Evolutionary conservation across 2,113 vertebrate genomes (phyloP).

Genomic region (Meleagris gallopavo): DNA sequence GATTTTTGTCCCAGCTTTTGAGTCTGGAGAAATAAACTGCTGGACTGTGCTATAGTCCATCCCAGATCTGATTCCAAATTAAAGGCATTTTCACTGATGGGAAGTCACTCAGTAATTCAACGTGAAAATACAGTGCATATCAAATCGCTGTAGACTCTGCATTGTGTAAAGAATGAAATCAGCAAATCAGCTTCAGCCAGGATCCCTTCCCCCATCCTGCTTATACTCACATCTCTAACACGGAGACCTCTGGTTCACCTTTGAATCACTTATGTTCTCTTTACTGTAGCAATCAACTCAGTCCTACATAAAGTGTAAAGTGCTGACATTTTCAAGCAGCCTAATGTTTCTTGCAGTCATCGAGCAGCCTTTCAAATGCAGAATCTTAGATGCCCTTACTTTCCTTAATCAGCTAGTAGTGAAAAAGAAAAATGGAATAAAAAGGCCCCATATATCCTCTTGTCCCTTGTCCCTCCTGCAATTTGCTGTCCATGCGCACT

Average conservation of each 20-base stretch:
- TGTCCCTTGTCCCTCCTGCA: background rate
- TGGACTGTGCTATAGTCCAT: background rate
- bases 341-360: conserved; percentile 70
- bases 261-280: conserved; percentile 72
- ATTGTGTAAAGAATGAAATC: background rate
- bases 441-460: conserved; percentile 10
- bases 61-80: background rate
- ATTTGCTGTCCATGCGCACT: conserved; percentile 8
- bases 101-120: background rate
- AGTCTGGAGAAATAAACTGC: background rate
- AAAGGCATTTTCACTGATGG: background rate
- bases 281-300: conserved; percentile 67
- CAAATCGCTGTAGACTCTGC: background rate
- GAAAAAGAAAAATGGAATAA: conserved; percentile 35
- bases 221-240: conserved; percentile 30
- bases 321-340: conserved; percentile 72
- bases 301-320: conserved; percentile 68
- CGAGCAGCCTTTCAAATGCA: conserved; percentile 70
- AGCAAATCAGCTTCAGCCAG: background rate
- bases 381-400: conserved; percentile 65
- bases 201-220: conserved; percentile 38
- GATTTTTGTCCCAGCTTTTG: background rate
- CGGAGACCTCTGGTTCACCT: conserved; percentile 62
- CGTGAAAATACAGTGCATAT: background rate
- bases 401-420: conserved; percentile 55